Percentiles rank a stretch among this genome's conserved stretches.
Evolutionary conservation across 1,140 invertebrate species (phyloP).

Genomic region (Lineus longissimus): DNA sequence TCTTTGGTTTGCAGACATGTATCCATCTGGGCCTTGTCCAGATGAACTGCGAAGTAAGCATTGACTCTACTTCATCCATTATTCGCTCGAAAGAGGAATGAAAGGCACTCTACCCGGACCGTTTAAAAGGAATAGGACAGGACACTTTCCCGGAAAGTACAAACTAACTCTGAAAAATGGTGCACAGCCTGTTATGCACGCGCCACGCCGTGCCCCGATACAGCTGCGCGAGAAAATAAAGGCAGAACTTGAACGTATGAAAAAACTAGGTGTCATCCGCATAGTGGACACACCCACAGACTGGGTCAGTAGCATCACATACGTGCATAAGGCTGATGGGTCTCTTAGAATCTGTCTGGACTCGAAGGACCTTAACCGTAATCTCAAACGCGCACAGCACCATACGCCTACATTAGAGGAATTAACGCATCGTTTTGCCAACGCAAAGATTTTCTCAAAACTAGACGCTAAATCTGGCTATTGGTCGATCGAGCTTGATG

Average conservation of each 20-base stretch:
- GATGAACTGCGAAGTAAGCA: slow-evolving; percentile 2
- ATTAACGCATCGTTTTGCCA: slow-evolving; percentile 25
- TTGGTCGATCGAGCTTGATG: slow-evolving; percentile 31
- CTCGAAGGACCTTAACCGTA: slow-evolving; percentile 33
- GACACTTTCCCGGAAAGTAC: slow-evolving; percentile 12
- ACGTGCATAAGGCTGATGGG: slow-evolving; percentile 21
- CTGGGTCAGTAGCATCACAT: slow-evolving; percentile 24
- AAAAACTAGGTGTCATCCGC: slow-evolving; percentile 26
- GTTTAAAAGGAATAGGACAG: slow-evolving; percentile 7
- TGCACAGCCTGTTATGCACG: slow-evolving; percentile 10
- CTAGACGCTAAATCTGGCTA: slow-evolving; percentile 37
- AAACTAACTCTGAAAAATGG: slow-evolving; percentile 11
- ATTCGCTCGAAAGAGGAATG: neutral
- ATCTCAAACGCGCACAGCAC: slow-evolving; percentile 25
- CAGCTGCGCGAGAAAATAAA: slow-evolving; percentile 14
- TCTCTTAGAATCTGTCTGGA: slow-evolving; percentile 24
- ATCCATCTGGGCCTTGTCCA: neutral
- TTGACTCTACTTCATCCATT: slow-evolving; percentile 8
- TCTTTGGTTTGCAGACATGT: neutral
- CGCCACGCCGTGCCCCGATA: slow-evolving; percentile 14
- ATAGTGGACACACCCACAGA: slow-evolving; percentile 36
- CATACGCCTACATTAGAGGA: slow-evolving; percentile 21
- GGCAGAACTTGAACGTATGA: slow-evolving; percentile 15
- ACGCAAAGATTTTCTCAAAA: slow-evolving; percentile 10
- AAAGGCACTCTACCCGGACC: neutral